A percentile compares a stretch with the other conserved stretches of the same genome.
These are phyloP conservation scores for Cephus pulcher DNA, from an alignment of 2,888 invertebrate genomes.

Conservation along the genomic window DNA sequence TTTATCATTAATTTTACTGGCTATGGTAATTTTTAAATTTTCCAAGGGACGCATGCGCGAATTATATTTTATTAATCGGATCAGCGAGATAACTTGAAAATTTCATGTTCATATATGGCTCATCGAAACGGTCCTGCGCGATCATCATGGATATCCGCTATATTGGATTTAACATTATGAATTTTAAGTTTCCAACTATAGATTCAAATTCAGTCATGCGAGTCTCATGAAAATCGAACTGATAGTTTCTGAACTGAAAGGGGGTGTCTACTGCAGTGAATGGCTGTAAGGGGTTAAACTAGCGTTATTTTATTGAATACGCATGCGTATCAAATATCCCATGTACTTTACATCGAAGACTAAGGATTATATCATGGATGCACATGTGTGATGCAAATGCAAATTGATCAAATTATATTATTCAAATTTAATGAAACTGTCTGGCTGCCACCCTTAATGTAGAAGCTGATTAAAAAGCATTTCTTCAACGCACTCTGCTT, in stretches of 20 bases:
- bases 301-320: neutral
- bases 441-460: too few relatives aligned
- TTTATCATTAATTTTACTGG: neutral
- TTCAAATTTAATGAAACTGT: neutral
- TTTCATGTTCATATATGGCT: neutral
- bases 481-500: neutral
- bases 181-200: neutral
- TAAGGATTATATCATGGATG: neutral
- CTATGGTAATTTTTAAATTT: neutral
- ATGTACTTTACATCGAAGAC: neutral
- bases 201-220: neutral
- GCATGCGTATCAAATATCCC: neutral
- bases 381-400: neutral
- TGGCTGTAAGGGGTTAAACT: neutral
- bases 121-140: too few relatives aligned
- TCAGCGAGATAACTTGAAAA: neutral
- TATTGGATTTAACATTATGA: too few relatives aligned
- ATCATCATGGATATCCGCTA: too few relatives aligned
- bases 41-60: neutral
- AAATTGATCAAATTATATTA: too few relatives aligned
- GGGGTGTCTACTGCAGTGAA: neutral
- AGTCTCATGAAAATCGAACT: neutral
- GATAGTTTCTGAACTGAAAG: neutral
- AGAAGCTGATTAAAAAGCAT: neutral
- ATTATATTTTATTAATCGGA: neutral